These are phyloP conservation scores for Drosophila kohkoa DNA, from an alignment of 1,140 invertebrate genomes.

Conservation along the genomic window DNA sequence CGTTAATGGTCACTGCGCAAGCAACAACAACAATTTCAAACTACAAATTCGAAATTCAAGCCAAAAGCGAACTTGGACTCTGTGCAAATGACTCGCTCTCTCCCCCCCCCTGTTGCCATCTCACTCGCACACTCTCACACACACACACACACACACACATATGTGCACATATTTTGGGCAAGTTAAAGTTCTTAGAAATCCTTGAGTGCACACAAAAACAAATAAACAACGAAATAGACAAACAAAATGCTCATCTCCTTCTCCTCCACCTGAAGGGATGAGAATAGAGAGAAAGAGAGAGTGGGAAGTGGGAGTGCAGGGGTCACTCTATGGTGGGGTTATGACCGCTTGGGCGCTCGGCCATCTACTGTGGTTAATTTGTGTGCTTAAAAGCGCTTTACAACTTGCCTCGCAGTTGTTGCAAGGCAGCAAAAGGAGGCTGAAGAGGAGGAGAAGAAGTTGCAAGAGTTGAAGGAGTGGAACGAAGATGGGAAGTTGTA, in stretches of 20 bases:
- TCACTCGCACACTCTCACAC: background rate
- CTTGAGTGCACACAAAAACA: conserved; percentile 83
- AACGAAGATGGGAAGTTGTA: conserved; percentile 12
- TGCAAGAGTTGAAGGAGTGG: background rate
- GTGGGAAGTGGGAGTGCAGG: background rate
- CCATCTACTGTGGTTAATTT: conserved; percentile 83
- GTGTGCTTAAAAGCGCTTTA: conserved; percentile 83
- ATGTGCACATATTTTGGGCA: conserved; percentile 68
- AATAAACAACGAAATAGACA: conserved; percentile 83
- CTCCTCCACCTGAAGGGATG: background rate
- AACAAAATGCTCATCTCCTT: conserved; percentile 60
- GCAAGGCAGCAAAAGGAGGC: background rate
- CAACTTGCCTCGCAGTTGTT: conserved; percentile 55
- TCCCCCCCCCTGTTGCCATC: background rate
- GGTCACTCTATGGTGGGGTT: conserved; percentile 10
- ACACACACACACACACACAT: conserved; percentile 20
- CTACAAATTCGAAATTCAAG: conserved; percentile 21
- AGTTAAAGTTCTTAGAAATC: conserved; percentile 83
- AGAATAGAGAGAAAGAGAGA: background rate
- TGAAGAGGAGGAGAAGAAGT: conserved; percentile 3
- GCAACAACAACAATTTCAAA: conserved; percentile 30
- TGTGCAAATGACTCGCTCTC: conserved; percentile 26
- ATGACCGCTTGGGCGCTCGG: conserved; percentile 54
- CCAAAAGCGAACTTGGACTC: conserved; percentile 16
- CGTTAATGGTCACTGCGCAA: conserved; percentile 76